phyloP scores from a whole-genome alignment of 2,797 vertebrate genomes.

The Myripristis jacobus region DNA sequence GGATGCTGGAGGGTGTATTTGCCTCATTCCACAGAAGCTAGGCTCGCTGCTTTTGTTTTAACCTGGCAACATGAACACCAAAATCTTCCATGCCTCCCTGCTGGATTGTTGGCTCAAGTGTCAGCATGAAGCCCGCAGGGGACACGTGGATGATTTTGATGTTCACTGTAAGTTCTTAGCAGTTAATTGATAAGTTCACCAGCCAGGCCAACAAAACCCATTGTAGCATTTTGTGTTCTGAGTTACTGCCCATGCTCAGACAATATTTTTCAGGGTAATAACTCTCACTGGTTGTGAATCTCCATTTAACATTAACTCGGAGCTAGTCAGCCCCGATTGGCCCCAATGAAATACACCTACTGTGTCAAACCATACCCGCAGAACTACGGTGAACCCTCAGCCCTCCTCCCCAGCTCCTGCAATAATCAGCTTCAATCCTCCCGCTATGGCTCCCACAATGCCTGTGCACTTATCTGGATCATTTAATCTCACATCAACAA shows the following conservation, averaged over 20 bases:
- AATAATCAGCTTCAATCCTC: slow-evolving; percentile 6
- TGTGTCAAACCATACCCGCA: not conserved
- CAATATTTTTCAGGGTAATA: not conserved
- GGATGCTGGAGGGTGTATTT: too few species aligned
- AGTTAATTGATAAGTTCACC: too few species aligned
- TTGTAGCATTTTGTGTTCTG: not conserved
- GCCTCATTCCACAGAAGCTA: too few species aligned
- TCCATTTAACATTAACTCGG: not conserved
- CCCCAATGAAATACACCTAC: slow-evolving; percentile 15
- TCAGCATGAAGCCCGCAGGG: too few species aligned
- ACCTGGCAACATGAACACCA: too few species aligned
- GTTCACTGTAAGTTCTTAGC: too few species aligned
- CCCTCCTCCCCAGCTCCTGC: too few species aligned
- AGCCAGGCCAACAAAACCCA: too few species aligned
- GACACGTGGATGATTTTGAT: too few species aligned
- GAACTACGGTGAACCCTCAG: not conserved
- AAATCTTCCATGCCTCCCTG: too few species aligned
- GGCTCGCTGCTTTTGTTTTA: too few species aligned
- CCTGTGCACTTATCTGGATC: slow-evolving; percentile 58
- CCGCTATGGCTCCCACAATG: slow-evolving; percentile 33
- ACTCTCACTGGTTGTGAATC: not conserved
- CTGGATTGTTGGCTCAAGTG: too few species aligned
- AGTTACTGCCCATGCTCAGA: not conserved
- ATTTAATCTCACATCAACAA: slow-evolving; percentile 69
- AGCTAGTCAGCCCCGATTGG: not conserved